Evolutionary conservation across 2,113 vertebrate species (phyloP).

Genomic region (Scartelaos histophorus): DNA sequence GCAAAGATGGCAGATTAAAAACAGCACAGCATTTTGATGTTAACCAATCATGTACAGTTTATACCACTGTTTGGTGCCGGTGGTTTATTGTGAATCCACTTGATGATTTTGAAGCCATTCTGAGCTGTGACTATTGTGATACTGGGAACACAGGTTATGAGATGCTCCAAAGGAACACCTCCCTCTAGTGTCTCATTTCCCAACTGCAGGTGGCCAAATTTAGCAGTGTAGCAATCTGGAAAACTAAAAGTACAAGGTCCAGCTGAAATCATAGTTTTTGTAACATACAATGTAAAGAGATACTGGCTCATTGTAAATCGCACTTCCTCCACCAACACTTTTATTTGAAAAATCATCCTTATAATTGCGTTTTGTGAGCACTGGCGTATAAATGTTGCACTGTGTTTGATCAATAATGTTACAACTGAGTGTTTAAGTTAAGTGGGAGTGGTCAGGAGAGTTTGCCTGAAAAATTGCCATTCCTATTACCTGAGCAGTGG

Average conservation of each 20-base stretch:
- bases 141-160: slow-evolving; percentile 93
- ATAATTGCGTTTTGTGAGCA: too few relatives aligned
- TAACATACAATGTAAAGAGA: background rate
- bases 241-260: slow-evolving; percentile 83
- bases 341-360: too few relatives aligned
- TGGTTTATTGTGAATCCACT: slow-evolving; percentile 97
- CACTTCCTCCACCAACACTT: too few relatives aligned
- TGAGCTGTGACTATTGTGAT: slow-evolving; percentile 92
- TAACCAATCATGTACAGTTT: background rate
- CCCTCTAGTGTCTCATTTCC: slow-evolving; percentile 81
- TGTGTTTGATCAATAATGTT: too few relatives aligned
- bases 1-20: background rate
- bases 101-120: slow-evolving; percentile 95
- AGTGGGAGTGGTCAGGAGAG: too few relatives aligned
- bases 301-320: too few relatives aligned
- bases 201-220: slow-evolving; percentile 82
- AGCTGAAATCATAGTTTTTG: too few relatives aligned
- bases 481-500: slow-evolving; percentile 89
- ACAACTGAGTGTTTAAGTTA: too few relatives aligned
- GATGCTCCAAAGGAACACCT: slow-evolving; percentile 90
- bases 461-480: background rate
- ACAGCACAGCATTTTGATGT: background rate
- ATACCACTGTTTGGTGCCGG: slow-evolving; percentile 87
- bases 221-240: slow-evolving; percentile 90
- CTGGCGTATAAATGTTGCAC: too few relatives aligned